Conservation (phyloP, 2,888 invertebrate species). For the Brachynemurus nebulosus region DNA sequence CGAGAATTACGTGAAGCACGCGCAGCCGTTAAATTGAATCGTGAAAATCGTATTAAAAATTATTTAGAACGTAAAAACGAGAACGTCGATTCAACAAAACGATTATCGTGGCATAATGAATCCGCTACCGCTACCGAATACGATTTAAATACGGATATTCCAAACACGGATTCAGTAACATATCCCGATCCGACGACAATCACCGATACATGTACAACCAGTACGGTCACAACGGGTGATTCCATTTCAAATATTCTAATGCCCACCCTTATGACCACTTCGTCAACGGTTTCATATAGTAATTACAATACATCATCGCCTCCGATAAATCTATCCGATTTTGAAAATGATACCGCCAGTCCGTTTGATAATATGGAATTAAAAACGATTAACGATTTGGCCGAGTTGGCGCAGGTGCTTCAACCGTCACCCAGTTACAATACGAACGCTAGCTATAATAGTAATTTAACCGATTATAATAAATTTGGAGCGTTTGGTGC, state of each 20-base stretch:
- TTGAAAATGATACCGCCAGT: constrained; percentile 82
- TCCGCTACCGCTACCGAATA: constrained; percentile 7
- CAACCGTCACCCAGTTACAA: constrained; percentile 22
- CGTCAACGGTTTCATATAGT: constrained; percentile 24
- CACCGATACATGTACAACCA: constrained; percentile 8
- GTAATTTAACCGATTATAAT: not conserved
- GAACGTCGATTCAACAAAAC: constrained; percentile 15
- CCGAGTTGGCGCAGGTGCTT: constrained; percentile 71
- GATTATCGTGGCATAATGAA: constrained; percentile 17
- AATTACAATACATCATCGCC: constrained; percentile 24
- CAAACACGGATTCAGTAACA: constrained; percentile 4
- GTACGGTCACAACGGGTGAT: constrained; percentile 9
- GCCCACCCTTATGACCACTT: constrained; percentile 31
- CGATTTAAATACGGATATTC: constrained; percentile 7
- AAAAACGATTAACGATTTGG: constrained; percentile 85
- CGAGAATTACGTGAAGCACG: constrained; percentile 54
- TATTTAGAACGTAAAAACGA: constrained; percentile 8
- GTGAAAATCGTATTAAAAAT: constrained; percentile 44
- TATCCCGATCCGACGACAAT: constrained; percentile 3
- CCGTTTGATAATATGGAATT: constrained; percentile 89
- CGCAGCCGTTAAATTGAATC: constrained; percentile 43
- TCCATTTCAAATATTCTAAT: constrained; percentile 28
- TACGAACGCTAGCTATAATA: not conserved
- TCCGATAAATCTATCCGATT: constrained; percentile 53
- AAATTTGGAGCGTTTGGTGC: not conserved